These are phyloP conservation scores for Otocyon megalotis DNA, from an alignment of 2,113 vertebrate genomes.

Conservation along the genomic window DNA sequence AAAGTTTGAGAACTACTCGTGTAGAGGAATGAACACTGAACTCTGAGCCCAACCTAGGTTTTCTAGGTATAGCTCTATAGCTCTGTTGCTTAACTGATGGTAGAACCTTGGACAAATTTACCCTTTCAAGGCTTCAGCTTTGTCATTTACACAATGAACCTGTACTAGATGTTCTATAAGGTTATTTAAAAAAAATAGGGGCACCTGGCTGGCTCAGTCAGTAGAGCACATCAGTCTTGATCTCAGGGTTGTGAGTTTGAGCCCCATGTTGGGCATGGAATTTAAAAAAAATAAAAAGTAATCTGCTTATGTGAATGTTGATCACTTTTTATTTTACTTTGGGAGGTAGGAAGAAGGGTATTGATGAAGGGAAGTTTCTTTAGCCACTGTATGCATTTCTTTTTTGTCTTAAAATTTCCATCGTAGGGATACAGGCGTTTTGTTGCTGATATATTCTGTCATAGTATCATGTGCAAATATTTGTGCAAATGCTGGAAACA, in stretches of 20 bases:
- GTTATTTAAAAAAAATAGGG: background rate
- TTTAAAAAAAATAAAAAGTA: background rate
- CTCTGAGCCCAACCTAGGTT: background rate
- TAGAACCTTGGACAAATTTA: slow-evolving; percentile 30
- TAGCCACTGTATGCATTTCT: slow-evolving; percentile 20
- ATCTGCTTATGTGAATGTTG: background rate
- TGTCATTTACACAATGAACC: slow-evolving; percentile 54
- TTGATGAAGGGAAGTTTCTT: slow-evolving; percentile 30
- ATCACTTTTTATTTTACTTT: slow-evolving; percentile 29
- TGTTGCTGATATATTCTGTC: slow-evolving; percentile 49
- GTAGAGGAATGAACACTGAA: background rate
- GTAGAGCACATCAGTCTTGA: background rate
- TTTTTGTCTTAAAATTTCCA: slow-evolving; percentile 1
- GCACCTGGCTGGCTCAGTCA: background rate
- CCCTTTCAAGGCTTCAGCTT: background rate
- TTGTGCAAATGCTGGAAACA: background rate
- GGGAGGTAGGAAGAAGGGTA: background rate
- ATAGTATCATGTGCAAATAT: background rate
- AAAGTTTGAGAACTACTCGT: slow-evolving; percentile 18
- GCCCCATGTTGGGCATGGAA: background rate
- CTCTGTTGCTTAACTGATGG: slow-evolving; percentile 27
- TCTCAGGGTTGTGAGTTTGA: background rate
- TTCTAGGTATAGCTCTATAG: background rate
- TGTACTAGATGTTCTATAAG: background rate
- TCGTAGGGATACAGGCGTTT: background rate